Evolutionary conservation across 2,888 invertebrate genomes (phyloP).

Genomic region (Plutella xylostella): DNA sequence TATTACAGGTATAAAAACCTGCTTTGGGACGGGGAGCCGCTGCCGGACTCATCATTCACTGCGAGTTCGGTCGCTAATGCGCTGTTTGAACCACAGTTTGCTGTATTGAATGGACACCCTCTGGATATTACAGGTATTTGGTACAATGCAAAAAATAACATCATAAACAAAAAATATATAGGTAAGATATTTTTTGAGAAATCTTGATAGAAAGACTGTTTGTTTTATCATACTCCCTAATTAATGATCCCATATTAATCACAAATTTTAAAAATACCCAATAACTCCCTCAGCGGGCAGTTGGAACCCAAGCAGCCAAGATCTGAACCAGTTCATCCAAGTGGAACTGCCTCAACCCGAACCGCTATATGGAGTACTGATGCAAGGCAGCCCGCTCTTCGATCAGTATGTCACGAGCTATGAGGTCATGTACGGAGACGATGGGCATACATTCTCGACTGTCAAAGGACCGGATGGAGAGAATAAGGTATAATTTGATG

Average conservation of each 20-base stretch:
- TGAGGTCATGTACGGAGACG: slow-evolving; percentile 76
- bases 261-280: no score
- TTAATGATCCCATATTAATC: no score
- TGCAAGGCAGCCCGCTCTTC: slow-evolving; percentile 77
- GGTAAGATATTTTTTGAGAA: no score
- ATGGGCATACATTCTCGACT: slow-evolving; percentile 72
- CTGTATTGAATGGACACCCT: slow-evolving; percentile 50
- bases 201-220: no score
- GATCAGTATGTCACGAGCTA: slow-evolving; percentile 84
- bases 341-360: slow-evolving; percentile 73
- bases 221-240: no score
- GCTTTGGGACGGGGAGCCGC: slow-evolving; percentile 32
- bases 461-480: slow-evolving; percentile 61
- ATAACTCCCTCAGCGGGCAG: slow-evolving; percentile 56
- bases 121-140: slow-evolving; percentile 24
- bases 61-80: slow-evolving; percentile 68
- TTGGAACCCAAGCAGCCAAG: slow-evolving; percentile 75
- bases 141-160: no score
- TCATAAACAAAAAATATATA: no score
- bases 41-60: slow-evolving; percentile 65
- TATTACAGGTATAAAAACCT: slow-evolving; percentile 38
- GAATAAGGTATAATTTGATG: slow-evolving; percentile 56
- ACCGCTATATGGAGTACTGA: slow-evolving; percentile 79
- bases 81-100: slow-evolving; percentile 62
- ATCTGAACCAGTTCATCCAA: slow-evolving; percentile 77